phyloP scores from a whole-genome alignment of 2,113 vertebrate genomes.

The Malurus cyaneus region DNA sequence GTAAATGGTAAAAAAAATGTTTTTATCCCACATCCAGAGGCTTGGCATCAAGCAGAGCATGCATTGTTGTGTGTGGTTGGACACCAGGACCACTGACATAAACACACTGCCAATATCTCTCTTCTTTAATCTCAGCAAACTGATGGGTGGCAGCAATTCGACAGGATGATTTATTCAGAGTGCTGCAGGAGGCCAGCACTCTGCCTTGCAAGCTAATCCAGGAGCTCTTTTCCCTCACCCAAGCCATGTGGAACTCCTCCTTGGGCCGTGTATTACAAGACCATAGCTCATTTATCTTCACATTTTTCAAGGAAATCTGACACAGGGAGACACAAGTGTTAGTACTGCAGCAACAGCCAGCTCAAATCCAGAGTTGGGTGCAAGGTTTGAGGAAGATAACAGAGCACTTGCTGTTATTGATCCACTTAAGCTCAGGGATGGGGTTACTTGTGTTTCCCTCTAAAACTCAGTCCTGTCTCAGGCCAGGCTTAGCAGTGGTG shows the following conservation, averaged over 20 bases:
- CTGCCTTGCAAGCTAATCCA: slow-evolving; percentile 55
- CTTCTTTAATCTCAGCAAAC: slow-evolving; percentile 66
- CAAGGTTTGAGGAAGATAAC: background rate
- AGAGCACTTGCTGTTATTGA: background rate
- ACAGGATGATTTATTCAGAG: slow-evolving; percentile 61
- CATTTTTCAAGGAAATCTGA: background rate
- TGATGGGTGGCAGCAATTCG: slow-evolving; percentile 69
- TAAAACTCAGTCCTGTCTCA: background rate
- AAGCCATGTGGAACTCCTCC: slow-evolving; percentile 24
- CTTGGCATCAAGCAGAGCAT: slow-evolving; percentile 41
- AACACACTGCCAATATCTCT: slow-evolving; percentile 59
- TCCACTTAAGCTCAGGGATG: background rate
- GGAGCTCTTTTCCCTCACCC: background rate
- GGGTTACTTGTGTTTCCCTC: background rate
- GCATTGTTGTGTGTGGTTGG: background rate
- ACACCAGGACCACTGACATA: slow-evolving; percentile 35
- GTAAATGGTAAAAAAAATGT: background rate
- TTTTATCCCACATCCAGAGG: slow-evolving; percentile 25
- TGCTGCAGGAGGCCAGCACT: slow-evolving; percentile 33
- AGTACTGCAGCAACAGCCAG: background rate
- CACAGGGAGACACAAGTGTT: background rate
- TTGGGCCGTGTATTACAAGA: background rate
- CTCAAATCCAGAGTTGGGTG: background rate
- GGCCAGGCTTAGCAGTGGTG: accelerated
- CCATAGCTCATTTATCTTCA: background rate